Percentiles rank a stretch among this genome's conserved stretches.
Evolutionary conservation across 2,797 vertebrate genomes (phyloP).

Genomic region (Hyperoplus lanceolatus): DNA sequence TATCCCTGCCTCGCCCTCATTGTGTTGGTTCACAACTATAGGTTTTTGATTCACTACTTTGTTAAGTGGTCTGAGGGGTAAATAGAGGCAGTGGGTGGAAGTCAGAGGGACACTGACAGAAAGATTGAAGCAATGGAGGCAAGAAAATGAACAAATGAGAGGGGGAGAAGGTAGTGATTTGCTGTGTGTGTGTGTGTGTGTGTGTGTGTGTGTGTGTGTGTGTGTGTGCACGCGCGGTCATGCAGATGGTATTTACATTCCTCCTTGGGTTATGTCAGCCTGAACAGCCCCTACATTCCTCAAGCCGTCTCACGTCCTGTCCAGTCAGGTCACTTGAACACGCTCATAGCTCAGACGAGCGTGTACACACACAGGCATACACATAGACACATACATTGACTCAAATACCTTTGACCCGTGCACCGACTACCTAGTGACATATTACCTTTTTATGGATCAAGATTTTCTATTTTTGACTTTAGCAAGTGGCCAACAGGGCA

Average conservation of each 20-base stretch:
- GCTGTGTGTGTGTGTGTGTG: slow-evolving; percentile 27
- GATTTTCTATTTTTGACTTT: slow-evolving; percentile 17
- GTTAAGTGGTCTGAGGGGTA: slow-evolving; percentile 31
- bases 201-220: slow-evolving; percentile 1
- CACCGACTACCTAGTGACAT: slow-evolving; percentile 44
- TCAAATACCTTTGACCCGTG: slow-evolving; percentile 58
- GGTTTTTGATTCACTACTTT: slow-evolving; percentile 20
- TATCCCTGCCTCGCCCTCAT: slow-evolving; percentile 7
- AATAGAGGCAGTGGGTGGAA: slow-evolving; percentile 1
- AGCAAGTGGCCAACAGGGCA: background rate
- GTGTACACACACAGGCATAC: background rate
- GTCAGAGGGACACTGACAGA: slow-evolving; percentile 17
- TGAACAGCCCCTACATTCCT: slow-evolving; percentile 67
- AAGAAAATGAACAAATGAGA: slow-evolving; percentile 56
- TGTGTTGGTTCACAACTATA: slow-evolving; percentile 11
- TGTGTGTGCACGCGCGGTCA: slow-evolving; percentile 39
- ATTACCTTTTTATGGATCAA: slow-evolving; percentile 44
- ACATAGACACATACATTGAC: slow-evolving; percentile 23
- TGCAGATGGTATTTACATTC: slow-evolving; percentile 79
- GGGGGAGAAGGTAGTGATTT: slow-evolving; percentile 62
- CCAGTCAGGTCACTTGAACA: slow-evolving; percentile 66
- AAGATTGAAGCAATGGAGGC: slow-evolving; percentile 27
- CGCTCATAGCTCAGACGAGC: slow-evolving; percentile 12
- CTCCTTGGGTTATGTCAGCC: slow-evolving; percentile 69
- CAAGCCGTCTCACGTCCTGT: slow-evolving; percentile 60